phyloP scores from a whole-genome alignment of 64 coral and sea anemone genomes.

The Cladopsammia gracilis region DNA sequence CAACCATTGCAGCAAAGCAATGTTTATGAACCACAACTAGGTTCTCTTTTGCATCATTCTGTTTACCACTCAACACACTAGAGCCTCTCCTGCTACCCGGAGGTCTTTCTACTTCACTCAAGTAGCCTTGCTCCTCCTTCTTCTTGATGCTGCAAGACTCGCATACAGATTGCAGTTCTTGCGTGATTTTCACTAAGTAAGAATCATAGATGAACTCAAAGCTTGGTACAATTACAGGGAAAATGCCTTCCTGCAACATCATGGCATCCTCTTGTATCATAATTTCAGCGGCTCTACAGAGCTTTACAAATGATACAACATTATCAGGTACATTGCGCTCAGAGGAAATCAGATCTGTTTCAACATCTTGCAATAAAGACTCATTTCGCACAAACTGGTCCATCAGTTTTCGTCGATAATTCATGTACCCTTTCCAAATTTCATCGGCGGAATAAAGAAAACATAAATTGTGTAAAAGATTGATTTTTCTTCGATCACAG shows the following conservation, averaged over 20 bases:
- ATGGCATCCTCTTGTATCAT: conserved; percentile 87
- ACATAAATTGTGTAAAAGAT: conserved; percentile 63
- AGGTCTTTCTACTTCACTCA: not conserved
- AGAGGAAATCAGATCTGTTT: conserved; percentile 41
- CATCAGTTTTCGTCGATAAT: conserved; percentile 68
- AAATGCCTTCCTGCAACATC: conserved; percentile 68
- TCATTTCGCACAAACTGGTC: conserved; percentile 59
- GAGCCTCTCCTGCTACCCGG: conserved; percentile 20
- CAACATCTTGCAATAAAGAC: conserved; percentile 48
- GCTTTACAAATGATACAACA: conserved; percentile 77
- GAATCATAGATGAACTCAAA: conserved; percentile 75
- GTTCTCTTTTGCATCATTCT: conserved; percentile 5
- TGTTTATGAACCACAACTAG: not conserved
- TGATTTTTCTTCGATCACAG: conserved; percentile 52
- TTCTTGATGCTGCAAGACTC: conserved; percentile 47
- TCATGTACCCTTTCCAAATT: conserved; percentile 81
- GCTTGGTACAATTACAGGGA: conserved; percentile 57
- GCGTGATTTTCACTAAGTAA: conserved; percentile 74
- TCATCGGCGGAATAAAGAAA: conserved; percentile 78
- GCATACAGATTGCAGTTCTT: conserved; percentile 70
- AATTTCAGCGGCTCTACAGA: conserved; percentile 78
- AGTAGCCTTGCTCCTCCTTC: not conserved
- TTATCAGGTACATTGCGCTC: conserved; percentile 64
- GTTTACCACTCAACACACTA: not conserved
- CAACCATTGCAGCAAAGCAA: conserved; percentile 1